Percentiles rank a stretch among this genome's conserved stretches.
Conservation (phyloP, 2,113 vertebrate species). For the Telmatochromis brachygnathus region DNA sequence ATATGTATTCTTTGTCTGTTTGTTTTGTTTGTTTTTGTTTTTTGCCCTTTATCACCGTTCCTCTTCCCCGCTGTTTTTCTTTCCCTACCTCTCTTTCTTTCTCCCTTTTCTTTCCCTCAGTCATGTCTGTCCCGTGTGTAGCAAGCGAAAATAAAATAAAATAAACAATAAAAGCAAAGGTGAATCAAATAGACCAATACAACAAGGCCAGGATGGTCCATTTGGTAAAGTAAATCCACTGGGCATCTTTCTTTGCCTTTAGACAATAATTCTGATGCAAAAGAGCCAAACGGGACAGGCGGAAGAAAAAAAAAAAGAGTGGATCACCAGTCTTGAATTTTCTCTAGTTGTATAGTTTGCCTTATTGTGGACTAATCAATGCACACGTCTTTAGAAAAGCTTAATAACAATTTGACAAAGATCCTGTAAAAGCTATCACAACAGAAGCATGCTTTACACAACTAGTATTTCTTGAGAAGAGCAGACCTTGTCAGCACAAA, state of each 20-base stretch:
- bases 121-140: accelerated
- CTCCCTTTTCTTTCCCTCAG: accelerated
- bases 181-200: not conserved
- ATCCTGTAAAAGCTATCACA: not conserved
- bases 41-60: not conserved
- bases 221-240: not conserved
- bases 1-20: not conserved
- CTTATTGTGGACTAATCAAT: not conserved
- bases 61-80: accelerated
- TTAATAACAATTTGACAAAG: not conserved
- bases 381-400: not conserved
- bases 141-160: not conserved
- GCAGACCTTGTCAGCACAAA: not conserved
- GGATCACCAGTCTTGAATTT: not conserved
- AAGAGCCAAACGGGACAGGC: not conserved
- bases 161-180: not conserved
- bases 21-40: not conserved
- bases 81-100: not conserved
- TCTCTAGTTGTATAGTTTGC: not conserved
- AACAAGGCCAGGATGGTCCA: accelerated
- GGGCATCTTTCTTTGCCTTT: not conserved
- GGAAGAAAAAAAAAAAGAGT: not conserved
- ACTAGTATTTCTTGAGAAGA: not conserved
- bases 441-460: not conserved
- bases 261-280: not conserved